phyloP scores from a whole-genome alignment of 2,888 invertebrate genomes.

The Clistopyga incitator region DNA sequence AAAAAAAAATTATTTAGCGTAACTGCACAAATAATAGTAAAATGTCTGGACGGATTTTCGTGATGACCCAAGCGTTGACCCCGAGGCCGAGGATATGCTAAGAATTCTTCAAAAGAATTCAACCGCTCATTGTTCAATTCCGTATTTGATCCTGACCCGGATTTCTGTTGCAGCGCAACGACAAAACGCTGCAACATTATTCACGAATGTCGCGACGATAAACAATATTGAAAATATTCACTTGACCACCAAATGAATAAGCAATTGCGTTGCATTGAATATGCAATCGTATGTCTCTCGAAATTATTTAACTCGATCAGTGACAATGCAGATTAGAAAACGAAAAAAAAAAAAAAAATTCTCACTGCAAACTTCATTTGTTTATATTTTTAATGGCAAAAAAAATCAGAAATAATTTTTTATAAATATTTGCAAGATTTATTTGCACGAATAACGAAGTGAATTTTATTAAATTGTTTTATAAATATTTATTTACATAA shows the following conservation, averaged over 20 bases:
- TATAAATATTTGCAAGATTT: too few relatives aligned
- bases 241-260: slow-evolving; percentile 11
- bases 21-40: neutral
- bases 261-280: neutral
- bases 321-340: neutral
- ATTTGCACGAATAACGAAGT: neutral
- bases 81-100: neutral
- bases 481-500: too few relatives aligned
- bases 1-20: neutral
- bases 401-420: neutral
- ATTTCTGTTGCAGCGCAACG: neutral
- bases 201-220: neutral
- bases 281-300: neutral
- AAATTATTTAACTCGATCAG: neutral
- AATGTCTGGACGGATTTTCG: neutral
- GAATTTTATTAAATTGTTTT: too few relatives aligned
- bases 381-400: neutral
- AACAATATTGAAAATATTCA: neutral
- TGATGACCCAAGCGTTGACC: slow-evolving; percentile 29
- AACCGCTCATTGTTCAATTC: slow-evolving; percentile 41
- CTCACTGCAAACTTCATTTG: too few relatives aligned
- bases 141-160: slow-evolving; percentile 25
- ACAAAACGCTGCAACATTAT: neutral
- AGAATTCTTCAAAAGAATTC: neutral
- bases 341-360: too few relatives aligned